phyloP scores from a whole-genome alignment of 2,888 invertebrate species.

The Ichneumon xanthorius region DNA sequence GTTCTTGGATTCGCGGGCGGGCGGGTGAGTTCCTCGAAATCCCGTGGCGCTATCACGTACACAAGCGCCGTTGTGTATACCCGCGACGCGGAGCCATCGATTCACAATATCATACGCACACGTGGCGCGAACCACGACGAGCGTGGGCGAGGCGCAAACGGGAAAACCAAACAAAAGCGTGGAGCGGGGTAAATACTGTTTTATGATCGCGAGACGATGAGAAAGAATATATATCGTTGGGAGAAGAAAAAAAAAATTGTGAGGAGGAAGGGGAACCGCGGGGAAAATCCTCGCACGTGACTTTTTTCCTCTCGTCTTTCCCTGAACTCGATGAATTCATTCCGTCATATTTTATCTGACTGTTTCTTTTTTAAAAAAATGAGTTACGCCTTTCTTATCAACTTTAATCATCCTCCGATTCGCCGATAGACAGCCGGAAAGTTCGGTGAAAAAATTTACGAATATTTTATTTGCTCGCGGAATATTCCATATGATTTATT shows the following conservation, averaged over 20 bases:
- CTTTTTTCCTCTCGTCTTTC: conserved; percentile 15
- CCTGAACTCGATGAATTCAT: conserved; percentile 5
- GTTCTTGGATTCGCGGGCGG: conserved; percentile 49
- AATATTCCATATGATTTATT: neutral
- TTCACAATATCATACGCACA: conserved; percentile 52
- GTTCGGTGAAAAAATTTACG: too few relatives aligned
- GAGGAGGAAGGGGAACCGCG: neutral
- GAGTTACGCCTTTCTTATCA: neutral
- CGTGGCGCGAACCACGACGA: conserved; percentile 46
- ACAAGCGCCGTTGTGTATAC: conserved; percentile 9
- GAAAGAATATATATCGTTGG: conserved; percentile 45
- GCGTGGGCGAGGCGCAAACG: conserved; percentile 66
- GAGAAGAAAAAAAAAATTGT: conserved; percentile 30
- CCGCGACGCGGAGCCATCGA: conserved; percentile 1
- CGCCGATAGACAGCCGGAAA: neutral
- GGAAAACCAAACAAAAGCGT: conserved; percentile 78
- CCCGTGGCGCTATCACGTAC: conserved; percentile 48
- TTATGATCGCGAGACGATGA: conserved; percentile 74
- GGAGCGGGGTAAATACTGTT: conserved; percentile 74
- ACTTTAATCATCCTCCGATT: neutral
- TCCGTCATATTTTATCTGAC: neutral
- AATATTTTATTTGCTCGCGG: neutral
- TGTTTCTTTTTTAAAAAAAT: neutral
- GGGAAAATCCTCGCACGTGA: conserved; percentile 21
- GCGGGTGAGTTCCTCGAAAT: conserved; percentile 42